A percentile compares a stretch with the other conserved stretches of the same genome.
Conservation (phyloP, 2,113 vertebrate species). For the Spermophilus dauricus region DNA sequence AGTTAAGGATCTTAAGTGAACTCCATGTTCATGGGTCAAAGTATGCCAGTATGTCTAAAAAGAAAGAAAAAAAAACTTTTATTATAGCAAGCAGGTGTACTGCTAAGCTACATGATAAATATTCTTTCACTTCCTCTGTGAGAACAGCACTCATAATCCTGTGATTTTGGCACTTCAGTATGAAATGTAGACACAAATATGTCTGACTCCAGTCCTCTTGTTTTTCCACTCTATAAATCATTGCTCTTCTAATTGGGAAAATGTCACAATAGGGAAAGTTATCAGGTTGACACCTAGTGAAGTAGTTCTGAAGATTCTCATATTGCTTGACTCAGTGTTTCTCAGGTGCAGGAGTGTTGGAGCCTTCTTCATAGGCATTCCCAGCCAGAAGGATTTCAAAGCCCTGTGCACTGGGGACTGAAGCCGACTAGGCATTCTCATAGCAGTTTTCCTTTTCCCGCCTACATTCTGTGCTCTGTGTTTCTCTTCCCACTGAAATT, state of each 20-base stretch:
- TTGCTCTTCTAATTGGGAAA: neutral
- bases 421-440: neutral
- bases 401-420: accelerated
- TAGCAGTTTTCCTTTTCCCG: neutral
- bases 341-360: too few relatives aligned
- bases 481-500: neutral
- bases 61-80: neutral
- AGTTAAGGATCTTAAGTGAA: neutral
- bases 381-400: neutral
- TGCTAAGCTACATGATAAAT: neutral
- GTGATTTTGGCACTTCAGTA: neutral
- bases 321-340: accelerated
- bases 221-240: neutral
- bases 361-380: neutral
- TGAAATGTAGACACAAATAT: neutral
- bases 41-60: neutral
- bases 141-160: neutral
- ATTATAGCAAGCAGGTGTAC: neutral
- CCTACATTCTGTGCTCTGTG: accelerated
- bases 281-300: neutral
- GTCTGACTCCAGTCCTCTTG: neutral
- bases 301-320: neutral
- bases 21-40: neutral
- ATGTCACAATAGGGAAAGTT: neutral
- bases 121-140: neutral